phyloP scores from a whole-genome alignment of 1,140 invertebrate species.

The Trichogramma pretiosum region DNA sequence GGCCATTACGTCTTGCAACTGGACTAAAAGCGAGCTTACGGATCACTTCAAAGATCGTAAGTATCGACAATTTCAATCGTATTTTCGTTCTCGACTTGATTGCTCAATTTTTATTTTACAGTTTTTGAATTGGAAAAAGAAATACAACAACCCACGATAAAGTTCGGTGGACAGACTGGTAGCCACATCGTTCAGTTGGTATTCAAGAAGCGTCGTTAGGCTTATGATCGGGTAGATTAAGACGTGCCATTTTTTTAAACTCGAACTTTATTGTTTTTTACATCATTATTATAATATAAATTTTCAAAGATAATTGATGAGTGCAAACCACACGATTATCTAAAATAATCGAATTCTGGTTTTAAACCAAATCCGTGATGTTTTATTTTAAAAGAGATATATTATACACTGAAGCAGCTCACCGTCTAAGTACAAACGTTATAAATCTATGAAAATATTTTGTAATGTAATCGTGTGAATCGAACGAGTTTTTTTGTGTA shows the following conservation, averaged over 20 bases:
- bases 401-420: too few species aligned
- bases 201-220: too few species aligned
- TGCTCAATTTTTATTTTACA: too few species aligned
- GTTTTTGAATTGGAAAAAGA: conserved; percentile 54
- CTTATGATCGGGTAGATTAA: too few species aligned
- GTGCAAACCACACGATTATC: conserved; percentile 11
- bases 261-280: neutral
- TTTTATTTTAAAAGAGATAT: neutral
- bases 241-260: too few species aligned
- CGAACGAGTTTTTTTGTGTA: too few species aligned
- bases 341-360: conserved; percentile 6
- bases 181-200: conserved; percentile 69
- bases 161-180: conserved; percentile 76
- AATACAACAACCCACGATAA: conserved; percentile 71
- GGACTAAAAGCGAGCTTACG: conserved; percentile 76
- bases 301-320: conserved; percentile 1
- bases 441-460: conserved; percentile 9
- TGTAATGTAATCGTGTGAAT: too few species aligned
- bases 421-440: conserved; percentile 12
- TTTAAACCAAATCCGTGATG: conserved; percentile 2
- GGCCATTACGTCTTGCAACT: conserved; percentile 89
- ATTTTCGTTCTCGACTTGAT: too few species aligned
- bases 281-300: neutral
- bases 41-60: conserved; percentile 58
- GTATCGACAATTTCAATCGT: too few species aligned